A percentile compares a stretch with the other conserved stretches of the same genome.
phyloP scores from a whole-genome alignment of 2,888 invertebrate species.

The Cheilosia variabilis region DNA sequence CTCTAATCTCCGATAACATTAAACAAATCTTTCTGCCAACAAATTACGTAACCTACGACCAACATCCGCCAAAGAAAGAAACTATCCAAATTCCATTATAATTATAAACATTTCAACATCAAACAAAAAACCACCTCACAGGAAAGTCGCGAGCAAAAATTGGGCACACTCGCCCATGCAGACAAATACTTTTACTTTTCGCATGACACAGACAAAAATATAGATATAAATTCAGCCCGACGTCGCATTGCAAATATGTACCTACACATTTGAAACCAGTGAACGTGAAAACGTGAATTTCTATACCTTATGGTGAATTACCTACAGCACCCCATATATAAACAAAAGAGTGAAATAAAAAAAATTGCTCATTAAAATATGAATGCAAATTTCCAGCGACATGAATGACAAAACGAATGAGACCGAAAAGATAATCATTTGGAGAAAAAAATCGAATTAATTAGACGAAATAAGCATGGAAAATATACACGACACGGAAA shows the following conservation, averaged over 20 bases:
- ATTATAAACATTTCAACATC: conserved; percentile 1
- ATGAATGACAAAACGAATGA: conserved; percentile 47
- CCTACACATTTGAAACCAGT: conserved; percentile 49
- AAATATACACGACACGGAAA: conserved; percentile 30
- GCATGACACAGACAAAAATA: conserved; percentile 56
- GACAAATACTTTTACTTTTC: conserved; percentile 68
- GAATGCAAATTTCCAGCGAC: conserved; percentile 65
- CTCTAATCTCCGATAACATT: conserved; percentile 5
- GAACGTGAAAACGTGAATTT: conserved; percentile 69
- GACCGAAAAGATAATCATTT: conserved; percentile 48
- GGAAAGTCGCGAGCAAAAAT: conserved; percentile 25
- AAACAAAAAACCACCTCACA: conserved; percentile 40
- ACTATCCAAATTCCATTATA: not conserved
- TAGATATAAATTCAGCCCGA: conserved; percentile 29
- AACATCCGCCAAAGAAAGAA: conserved; percentile 15
- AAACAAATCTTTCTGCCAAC: not conserved
- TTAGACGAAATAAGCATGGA: conserved; percentile 60
- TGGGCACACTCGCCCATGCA: conserved; percentile 53
- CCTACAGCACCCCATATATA: conserved; percentile 5
- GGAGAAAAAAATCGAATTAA: conserved; percentile 64
- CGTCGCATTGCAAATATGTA: conserved; percentile 42
- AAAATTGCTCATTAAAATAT: conserved; percentile 69
- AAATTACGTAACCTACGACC: conserved; percentile 20
- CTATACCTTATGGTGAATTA: conserved; percentile 35
- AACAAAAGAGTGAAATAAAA: conserved; percentile 16